phyloP scores from a whole-genome alignment of 2,888 invertebrate genomes.

The Diarsia brunnea region DNA sequence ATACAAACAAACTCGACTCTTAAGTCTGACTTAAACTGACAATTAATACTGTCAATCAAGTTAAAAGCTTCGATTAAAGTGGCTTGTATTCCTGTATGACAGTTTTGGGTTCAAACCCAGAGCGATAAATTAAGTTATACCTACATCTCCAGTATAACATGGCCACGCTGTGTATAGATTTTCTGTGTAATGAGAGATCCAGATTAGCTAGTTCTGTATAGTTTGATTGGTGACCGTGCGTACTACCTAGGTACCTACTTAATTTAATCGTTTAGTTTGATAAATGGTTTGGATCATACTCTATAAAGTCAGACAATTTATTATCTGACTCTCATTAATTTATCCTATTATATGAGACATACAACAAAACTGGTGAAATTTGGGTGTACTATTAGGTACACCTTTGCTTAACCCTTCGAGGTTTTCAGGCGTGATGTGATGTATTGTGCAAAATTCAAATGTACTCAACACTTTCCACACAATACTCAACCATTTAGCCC shows the following conservation, averaged over 20 bases:
- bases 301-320: no score
- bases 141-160: no score
- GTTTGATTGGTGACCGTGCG: no score
- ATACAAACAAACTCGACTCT: conserved; percentile 1
- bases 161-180: no score
- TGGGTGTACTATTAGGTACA: no score
- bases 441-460: neutral
- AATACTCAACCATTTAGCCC: neutral
- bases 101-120: conserved; percentile 5
- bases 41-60: conserved; percentile 52
- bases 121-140: no score
- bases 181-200: no score
- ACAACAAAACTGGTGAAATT: no score
- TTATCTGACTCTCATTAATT: no score
- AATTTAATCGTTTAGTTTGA: neutral
- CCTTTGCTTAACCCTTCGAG: neutral
- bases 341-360: no score
- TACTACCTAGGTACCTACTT: neutral
- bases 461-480: conserved; percentile 1
- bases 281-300: neutral
- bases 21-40: conserved; percentile 45
- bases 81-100: conserved; percentile 7
- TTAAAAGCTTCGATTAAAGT: conserved; percentile 47
- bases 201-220: no score
- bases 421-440: no score